Conservation (phyloP, 2,888 invertebrate genomes). For the Panopea generosa region DNA sequence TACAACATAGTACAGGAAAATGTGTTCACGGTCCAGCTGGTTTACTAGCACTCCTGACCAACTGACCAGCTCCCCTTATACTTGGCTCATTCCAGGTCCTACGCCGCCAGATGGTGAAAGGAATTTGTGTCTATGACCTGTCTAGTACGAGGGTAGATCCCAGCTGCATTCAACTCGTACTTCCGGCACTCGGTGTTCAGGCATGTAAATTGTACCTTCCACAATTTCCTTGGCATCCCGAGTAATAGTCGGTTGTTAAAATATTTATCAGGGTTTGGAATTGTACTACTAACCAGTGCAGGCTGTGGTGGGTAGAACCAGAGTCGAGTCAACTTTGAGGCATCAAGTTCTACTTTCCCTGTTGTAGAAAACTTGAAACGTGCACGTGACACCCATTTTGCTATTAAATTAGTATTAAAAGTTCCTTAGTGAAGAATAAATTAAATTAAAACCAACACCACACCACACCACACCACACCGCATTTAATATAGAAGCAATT, state of each 20-base stretch:
- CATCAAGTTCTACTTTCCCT: constrained; percentile 37
- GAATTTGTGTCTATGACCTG: constrained; percentile 62
- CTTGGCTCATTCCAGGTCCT: constrained; percentile 49
- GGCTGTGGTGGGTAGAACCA: constrained; percentile 60
- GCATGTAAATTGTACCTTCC: constrained; percentile 8
- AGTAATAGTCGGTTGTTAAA: constrained; percentile 44
- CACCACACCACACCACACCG: no score
- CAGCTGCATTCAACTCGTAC: constrained; percentile 22
- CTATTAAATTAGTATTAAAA: no score
- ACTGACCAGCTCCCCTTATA: constrained; percentile 47
- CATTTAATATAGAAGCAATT: no score
- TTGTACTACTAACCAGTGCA: not conserved
- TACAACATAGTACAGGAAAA: no score
- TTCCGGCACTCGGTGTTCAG: constrained; percentile 18
- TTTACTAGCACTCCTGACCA: no score
- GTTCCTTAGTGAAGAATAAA: no score
- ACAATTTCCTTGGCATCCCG: constrained; percentile 43
- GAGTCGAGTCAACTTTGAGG: constrained; percentile 12
- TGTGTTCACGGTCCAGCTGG: constrained; percentile 54
- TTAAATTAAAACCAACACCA: no score
- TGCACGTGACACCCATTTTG: constrained; percentile 49
- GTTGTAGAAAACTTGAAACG: constrained; percentile 26
- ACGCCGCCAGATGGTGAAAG: constrained; percentile 50
- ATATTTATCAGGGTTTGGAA: constrained; percentile 8
- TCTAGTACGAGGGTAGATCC: constrained; percentile 39